These are phyloP conservation scores for Tineola bisselliella DNA, from an alignment of 2,888 invertebrate species.

Conservation along the genomic window DNA sequence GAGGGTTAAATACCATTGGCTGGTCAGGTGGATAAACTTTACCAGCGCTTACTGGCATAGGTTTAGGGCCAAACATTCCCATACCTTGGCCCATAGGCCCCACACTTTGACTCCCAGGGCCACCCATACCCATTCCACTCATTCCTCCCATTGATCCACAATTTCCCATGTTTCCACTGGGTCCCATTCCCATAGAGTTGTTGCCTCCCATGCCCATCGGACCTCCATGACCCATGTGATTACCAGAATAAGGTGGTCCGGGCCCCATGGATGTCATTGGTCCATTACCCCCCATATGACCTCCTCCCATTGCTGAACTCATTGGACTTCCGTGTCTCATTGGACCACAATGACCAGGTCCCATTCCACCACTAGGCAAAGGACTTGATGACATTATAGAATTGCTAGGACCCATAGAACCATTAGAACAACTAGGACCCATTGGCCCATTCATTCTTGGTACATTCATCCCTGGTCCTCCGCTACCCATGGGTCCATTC, in stretches of 20 bases:
- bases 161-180: constrained; percentile 58
- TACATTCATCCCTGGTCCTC: constrained; percentile 68
- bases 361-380: constrained; percentile 61
- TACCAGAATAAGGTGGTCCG: constrained; percentile 56
- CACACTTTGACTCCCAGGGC: constrained; percentile 60
- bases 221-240: constrained; percentile 63
- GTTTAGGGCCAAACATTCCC: constrained; percentile 80
- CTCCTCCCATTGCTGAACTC: constrained; percentile 67
- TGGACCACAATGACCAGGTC: constrained; percentile 62
- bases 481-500: constrained; percentile 70
- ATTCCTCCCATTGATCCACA: constrained; percentile 62
- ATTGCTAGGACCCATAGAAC: constrained; percentile 65
- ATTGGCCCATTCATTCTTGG: constrained; percentile 66
- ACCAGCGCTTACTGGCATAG: constrained; percentile 91
- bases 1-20: constrained; percentile 97
- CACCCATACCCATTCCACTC: constrained; percentile 65
- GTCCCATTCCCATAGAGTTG: constrained; percentile 59
- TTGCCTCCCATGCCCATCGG: constrained; percentile 62
- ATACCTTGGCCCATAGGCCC: constrained; percentile 71
- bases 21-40: constrained; percentile 96
- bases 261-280: constrained; percentile 61
- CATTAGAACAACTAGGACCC: constrained; percentile 66
- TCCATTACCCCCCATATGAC: constrained; percentile 65
- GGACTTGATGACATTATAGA: constrained; percentile 67
- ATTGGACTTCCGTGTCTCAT: constrained; percentile 66